Percentiles rank a stretch among this genome's conserved stretches.
Evolutionary conservation across 2,888 invertebrate genomes (phyloP).

Genomic region (Agrotis exclamationis): DNA sequence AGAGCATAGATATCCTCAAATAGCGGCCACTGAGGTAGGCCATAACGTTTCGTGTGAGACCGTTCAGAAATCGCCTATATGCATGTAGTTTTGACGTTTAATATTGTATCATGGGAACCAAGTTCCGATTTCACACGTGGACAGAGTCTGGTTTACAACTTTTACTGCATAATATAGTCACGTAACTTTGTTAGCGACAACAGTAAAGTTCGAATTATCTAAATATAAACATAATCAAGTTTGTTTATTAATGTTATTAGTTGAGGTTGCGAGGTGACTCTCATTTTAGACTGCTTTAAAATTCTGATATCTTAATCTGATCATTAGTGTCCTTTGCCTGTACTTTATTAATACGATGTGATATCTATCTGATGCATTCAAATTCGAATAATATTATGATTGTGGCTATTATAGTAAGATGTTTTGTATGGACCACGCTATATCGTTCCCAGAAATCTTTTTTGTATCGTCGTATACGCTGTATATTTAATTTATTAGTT

Average conservation of each 20-base stretch:
- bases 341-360: constrained; percentile 36
- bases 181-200: constrained; percentile 71
- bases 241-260: constrained; percentile 59
- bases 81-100: constrained; percentile 78
- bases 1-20: constrained; percentile 76
- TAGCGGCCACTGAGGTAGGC: constrained; percentile 85
- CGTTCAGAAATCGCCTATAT: constrained; percentile 71
- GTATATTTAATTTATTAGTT: constrained; percentile 38
- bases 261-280: constrained; percentile 44
- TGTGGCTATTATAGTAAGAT: constrained; percentile 42
- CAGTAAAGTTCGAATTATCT: constrained; percentile 63
- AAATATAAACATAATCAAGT: constrained; percentile 61
- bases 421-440: constrained; percentile 25
- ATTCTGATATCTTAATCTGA: constrained; percentile 57
- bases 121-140: constrained; percentile 81
- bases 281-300: constrained; percentile 40
- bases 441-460: constrained; percentile 41
- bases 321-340: constrained; percentile 47
- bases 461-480: constrained; percentile 31
- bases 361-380: constrained; percentile 52
- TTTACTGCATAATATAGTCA: constrained; percentile 75
- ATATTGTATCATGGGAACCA: constrained; percentile 81
- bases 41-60: constrained; percentile 80
- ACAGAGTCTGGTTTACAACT: constrained; percentile 70
- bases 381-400: constrained; percentile 36